Base-by-base conservation (phyloP, 1,140 invertebrate species). In the Drosophila kohkoa region DNA sequence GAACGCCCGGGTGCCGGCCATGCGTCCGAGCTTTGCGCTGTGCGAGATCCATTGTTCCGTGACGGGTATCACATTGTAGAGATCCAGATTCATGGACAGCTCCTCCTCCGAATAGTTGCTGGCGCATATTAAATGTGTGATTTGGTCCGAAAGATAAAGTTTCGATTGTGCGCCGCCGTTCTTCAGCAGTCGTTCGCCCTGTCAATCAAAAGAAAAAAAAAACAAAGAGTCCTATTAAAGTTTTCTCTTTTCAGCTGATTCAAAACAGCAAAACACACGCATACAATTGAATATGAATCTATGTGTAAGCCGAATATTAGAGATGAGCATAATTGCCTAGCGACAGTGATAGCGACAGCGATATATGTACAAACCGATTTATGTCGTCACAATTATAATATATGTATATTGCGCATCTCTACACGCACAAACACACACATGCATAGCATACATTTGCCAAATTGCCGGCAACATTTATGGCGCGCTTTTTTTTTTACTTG, bases 1-100 rank as follows among this genome's bases (percentile, higher is more conserved):
- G 59, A 92, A 92, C 28, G 91, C 85, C 16, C 85, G 83, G 7
- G 81, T 83, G 1, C 79, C 78, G n/a, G 93, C 91, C 69, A 93
- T 80, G 49, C 91, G 92, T 10, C 93, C 93, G 32, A 93, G 62
- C 46, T 92, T 85, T 4, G 88, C 89, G 69, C 96, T 97, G 77
- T 95, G 94, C n/a, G 94, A 77, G 67, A 98, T 95, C 97, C 97
- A 98, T 82, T 95, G 94, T 83, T 96, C 95, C 20, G 94, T 95
- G 8, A 98, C 96, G 48, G 96, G 96, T 70, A 97, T 96, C 20
- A 97, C 95, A 90, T 97, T 97, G 94, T 97, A 98, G 0, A 98
- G 92, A 86, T 98, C 97, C 90, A 95, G 95, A 1, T 97, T 97
- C 93, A 97, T 96, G 49, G 93, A 94, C 49, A 97, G 93, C 92